Evolutionary conservation across 2,888 invertebrate genomes (phyloP), one percentile per base, ranked within the genome.

Genomic region (Luperina testacea): DNA sequence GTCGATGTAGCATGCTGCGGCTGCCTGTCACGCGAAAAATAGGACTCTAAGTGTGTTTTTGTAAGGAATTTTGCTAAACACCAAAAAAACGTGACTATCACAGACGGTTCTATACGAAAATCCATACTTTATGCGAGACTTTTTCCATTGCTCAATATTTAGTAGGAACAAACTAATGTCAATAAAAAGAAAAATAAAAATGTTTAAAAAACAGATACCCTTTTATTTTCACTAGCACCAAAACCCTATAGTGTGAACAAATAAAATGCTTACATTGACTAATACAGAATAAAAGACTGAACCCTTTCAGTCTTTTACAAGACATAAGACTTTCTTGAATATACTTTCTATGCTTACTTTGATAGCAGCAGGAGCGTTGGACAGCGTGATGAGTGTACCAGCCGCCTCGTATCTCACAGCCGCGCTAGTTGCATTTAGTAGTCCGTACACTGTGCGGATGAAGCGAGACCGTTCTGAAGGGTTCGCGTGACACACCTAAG

Each of bases 401-500:
- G 99, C 99, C 24, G 99, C 99, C 97, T 99, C 99, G 95, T 99
- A 99, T 57, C 99, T 97, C 51, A 99, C 99, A 64, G 99, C 99
- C 61, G 99, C 98, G 91, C 99, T 99, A 72, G 98, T 98, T 0
- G 99, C 99, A 96, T 99, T 99, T 78, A 99, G 97, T 83, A 99
- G 97, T 93, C 99, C 99, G 95, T 99, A 99, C 93, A 99, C 99
- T 92, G 99, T 99, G 84, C 99, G 98, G 92, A 99, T 99, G 96
- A 99, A 99, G 64, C 99, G 98, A 0, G 99, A 98, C 32, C 99
- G 97, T 95, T 99, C 99, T 17, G 98, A 97, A 7, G 99, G 99
- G 97, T 99, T 99, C 53, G 99, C 98, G 95, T 99, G 99, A 93
- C 99, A 99, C 87, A 99, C 99, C 98, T 98, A 83, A 83, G 7